These are phyloP conservation scores for Dolomedes plantarius DNA, from an alignment of 2,888 invertebrate species.

Conservation along the genomic window DNA sequence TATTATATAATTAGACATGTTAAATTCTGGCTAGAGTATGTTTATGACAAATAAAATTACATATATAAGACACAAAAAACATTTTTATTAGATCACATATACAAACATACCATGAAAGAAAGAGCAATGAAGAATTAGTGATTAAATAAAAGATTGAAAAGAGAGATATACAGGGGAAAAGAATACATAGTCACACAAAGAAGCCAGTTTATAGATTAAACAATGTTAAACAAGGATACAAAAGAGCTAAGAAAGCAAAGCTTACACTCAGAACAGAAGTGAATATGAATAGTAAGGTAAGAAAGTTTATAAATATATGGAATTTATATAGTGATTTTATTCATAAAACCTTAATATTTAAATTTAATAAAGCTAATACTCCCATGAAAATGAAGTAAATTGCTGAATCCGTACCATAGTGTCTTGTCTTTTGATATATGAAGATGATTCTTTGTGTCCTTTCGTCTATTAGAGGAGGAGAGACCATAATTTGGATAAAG, in stretches of 20 bases:
- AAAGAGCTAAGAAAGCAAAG: too few relatives aligned
- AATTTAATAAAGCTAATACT: slow-evolving; percentile 57
- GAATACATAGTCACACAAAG: not conserved
- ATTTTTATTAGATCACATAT: too few relatives aligned
- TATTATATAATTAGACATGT: too few relatives aligned
- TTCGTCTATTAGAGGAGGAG: slow-evolving; percentile 68
- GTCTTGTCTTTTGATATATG: slow-evolving; percentile 66
- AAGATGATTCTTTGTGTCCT: slow-evolving; percentile 60
- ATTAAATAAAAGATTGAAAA: too few relatives aligned
- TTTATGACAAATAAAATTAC: too few relatives aligned
- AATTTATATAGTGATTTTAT: slow-evolving; percentile 12
- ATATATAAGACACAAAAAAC: too few relatives aligned
- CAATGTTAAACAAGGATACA: too few relatives aligned
- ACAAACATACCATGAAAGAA: too few relatives aligned
- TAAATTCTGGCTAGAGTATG: too few relatives aligned
- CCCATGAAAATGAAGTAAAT: slow-evolving; percentile 59
- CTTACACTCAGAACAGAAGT: too few relatives aligned
- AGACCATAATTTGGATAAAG: slow-evolving; percentile 70
- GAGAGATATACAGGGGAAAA: too few relatives aligned
- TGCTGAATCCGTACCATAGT: slow-evolving; percentile 62
- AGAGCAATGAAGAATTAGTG: too few relatives aligned
- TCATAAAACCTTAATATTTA: slow-evolving; percentile 30
- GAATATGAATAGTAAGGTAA: not conserved
- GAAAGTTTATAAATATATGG: not conserved
- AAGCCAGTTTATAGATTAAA: not conserved